A percentile compares a stretch with the other conserved stretches of the same genome.
phyloP scores from a whole-genome alignment of 1,140 invertebrate genomes.

The Homarus americanus region DNA sequence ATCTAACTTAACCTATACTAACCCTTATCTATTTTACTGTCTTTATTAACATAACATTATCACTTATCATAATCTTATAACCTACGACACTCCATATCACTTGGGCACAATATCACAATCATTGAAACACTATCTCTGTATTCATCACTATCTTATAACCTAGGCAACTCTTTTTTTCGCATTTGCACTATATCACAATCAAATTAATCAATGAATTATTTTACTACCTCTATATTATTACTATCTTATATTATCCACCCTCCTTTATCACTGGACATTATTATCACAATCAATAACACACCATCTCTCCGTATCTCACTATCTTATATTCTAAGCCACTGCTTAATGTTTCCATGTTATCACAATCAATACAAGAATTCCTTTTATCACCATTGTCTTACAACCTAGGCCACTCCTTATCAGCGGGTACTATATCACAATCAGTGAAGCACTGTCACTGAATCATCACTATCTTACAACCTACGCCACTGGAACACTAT shows the following conservation, averaged over 20 bases:
- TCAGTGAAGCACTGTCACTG: slow-evolving; percentile 7
- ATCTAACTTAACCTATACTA: background rate
- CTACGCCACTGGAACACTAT: too few relatives aligned
- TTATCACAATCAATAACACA: background rate
- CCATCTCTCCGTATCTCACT: background rate
- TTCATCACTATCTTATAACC: too few relatives aligned
- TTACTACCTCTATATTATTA: too few relatives aligned
- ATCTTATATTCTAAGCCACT: background rate
- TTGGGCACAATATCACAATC: too few relatives aligned
- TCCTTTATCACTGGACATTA: too few relatives aligned
- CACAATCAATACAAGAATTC: background rate
- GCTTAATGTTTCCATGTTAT: background rate
- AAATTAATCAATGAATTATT: too few relatives aligned
- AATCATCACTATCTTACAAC: background rate
- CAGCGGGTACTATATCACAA: too few relatives aligned
- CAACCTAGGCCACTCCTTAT: background rate
- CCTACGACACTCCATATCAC: too few relatives aligned
- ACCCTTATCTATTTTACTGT: background rate
- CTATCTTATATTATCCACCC: too few relatives aligned
- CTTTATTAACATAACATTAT: background rate
- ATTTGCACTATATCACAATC: background rate
- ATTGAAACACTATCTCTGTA: too few relatives aligned
- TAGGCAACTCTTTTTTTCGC: too few relatives aligned
- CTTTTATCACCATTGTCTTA: background rate
- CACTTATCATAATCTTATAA: too few relatives aligned